Evolutionary conservation across 64 coral and sea anemone species (phyloP), one percentile per base, ranked within the genome.

Genomic region (Montipora sp.): DNA sequence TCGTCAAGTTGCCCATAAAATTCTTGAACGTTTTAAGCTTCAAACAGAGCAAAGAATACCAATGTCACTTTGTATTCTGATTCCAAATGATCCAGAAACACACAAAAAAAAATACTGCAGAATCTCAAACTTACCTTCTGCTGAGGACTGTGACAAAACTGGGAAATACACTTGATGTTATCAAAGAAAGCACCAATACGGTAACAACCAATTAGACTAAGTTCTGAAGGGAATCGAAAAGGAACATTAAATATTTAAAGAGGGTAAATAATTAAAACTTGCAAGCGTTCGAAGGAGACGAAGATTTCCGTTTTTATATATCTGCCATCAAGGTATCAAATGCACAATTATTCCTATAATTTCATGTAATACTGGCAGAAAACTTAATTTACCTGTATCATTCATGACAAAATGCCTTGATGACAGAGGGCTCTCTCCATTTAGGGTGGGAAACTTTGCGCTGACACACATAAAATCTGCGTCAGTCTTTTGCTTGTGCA

Each of bases 321-420:
- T 36, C 36, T 36, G 36, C 36, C 36, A 36, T 36, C 36, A 36
- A 36, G 36, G 36, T 36, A 36, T 36, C 1, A 36, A 36, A 36
- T 36, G 36, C 36, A 36, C 36, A 36, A 36, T 36, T 36, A 36
- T 36, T 36, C 36, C 36, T 36, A 36, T 57, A 11, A 57, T 57
- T 57, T 57, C 53, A 8, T 57, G 8, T 63, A 12, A 12, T 63
- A 12, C 60, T 14, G 3, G 60, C 60, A 57, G 11, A 0, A 15
- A 63, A 3, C 14, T 12, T 63, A 4, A 3, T 3, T 16, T 85
- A 85, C 82, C 82, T 48, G 63, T 71, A 11, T 13, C 14, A 7
- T 71, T 43, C 82, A 85, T 83, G 11, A 95, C 93, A 13, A 95
- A 58, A 69, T 95, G 89, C 19, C 82, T 89, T 59, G 93, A 65